phyloP scores from a whole-genome alignment of 1,140 invertebrate species.

The Phenacoccus solenopsis region DNA sequence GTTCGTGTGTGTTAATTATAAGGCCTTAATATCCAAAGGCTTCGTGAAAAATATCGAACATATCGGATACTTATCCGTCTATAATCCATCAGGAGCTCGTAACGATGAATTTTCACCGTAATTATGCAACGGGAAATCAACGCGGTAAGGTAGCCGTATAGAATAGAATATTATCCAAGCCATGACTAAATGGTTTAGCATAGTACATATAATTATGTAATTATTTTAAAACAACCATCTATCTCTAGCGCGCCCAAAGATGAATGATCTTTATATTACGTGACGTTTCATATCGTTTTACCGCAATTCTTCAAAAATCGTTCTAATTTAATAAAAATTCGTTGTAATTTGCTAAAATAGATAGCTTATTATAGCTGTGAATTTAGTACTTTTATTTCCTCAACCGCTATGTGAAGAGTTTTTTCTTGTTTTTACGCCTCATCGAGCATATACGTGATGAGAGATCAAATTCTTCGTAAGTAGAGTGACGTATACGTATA shows the following conservation, averaged over 20 bases:
- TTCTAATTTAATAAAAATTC: background rate
- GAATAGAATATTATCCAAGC: background rate
- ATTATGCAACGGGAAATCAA: constrained; percentile 17
- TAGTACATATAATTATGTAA: constrained; percentile 12
- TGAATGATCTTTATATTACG: background rate
- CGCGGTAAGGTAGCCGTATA: background rate
- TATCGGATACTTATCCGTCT: background rate
- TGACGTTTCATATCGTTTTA: background rate
- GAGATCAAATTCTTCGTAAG: too few species aligned
- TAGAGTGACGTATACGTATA: too few species aligned
- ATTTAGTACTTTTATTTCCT: background rate
- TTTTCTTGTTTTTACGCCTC: background rate
- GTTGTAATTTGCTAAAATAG: background rate
- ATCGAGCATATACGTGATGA: background rate
- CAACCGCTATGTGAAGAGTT: background rate
- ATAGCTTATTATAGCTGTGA: too few species aligned
- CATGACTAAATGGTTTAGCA: constrained; percentile 13
- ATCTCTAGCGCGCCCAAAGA: background rate
- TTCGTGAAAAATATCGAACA: background rate
- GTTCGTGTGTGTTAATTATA: too few species aligned
- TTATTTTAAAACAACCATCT: constrained; percentile 8
- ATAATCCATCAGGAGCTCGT: background rate
- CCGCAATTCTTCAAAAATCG: background rate
- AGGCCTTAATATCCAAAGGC: too few species aligned
- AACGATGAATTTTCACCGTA: constrained; percentile 16